These are phyloP conservation scores for Sapajus apella DNA, from an alignment of 2,113 vertebrate genomes.

Conservation along the genomic window DNA sequence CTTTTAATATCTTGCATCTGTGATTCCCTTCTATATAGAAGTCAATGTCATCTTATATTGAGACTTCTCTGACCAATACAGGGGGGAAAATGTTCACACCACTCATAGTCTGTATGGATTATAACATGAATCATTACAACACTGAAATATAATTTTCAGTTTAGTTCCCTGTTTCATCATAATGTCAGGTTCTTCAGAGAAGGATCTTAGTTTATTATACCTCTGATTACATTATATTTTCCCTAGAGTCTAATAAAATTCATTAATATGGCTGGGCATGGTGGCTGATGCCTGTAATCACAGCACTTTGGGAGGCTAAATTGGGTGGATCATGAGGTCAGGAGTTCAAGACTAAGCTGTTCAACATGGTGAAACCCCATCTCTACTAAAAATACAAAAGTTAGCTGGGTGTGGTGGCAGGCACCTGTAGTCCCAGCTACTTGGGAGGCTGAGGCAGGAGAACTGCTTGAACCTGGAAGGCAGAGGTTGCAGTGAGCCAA, in stretches of 20 bases:
- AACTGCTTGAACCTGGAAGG: too few relatives aligned
- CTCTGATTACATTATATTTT: neutral
- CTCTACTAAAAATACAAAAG: too few relatives aligned
- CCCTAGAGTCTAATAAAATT: neutral
- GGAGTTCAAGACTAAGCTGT: too few relatives aligned
- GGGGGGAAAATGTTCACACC: too few relatives aligned
- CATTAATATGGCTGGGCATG: neutral
- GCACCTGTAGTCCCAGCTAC: too few relatives aligned
- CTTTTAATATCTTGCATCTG: neutral
- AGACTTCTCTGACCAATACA: neutral
- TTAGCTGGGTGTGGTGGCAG: too few relatives aligned
- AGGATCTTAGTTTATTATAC: neutral
- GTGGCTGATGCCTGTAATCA: too few relatives aligned
- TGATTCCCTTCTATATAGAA: neutral
- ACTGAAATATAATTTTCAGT: neutral
- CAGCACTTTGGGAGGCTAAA: too few relatives aligned
- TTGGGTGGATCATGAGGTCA: too few relatives aligned
- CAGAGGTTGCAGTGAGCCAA: too few relatives aligned
- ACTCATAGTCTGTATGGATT: neutral
- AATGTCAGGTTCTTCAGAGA: neutral
- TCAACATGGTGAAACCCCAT: too few relatives aligned
- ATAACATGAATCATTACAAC: neutral
- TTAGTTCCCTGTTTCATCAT: neutral
- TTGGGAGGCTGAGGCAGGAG: too few relatives aligned
- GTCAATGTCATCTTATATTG: neutral